phyloP scores from a whole-genome alignment of 2,113 vertebrate genomes.

The Xyliphius kryptos region DNA sequence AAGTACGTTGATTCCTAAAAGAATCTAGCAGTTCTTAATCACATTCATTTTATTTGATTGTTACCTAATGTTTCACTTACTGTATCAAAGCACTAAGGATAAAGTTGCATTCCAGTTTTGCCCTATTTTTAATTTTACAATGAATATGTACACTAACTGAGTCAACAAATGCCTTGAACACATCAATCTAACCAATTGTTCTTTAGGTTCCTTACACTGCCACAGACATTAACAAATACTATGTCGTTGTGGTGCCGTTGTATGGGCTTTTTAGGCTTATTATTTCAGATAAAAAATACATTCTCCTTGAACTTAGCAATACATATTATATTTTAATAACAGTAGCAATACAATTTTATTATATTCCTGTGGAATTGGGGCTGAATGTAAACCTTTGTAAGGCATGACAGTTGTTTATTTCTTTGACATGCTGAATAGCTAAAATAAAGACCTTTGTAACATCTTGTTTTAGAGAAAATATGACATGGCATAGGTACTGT shows the following conservation, averaged over 20 bases:
- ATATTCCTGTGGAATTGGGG: conserved; percentile 48
- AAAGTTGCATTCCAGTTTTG: conserved; percentile 8
- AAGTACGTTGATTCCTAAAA: not conserved
- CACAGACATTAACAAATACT: conserved; percentile 11
- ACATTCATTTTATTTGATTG: not conserved
- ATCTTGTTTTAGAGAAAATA: conserved; percentile 4
- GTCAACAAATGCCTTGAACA: conserved; percentile 8
- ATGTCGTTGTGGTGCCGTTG: conserved; percentile 13
- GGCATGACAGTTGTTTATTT: conserved; percentile 35
- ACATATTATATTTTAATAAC: conserved; percentile 26
- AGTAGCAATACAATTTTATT: conserved; percentile 30
- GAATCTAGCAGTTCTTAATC: not conserved
- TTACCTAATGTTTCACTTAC: conserved; percentile 5
- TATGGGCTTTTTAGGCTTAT: conserved; percentile 6
- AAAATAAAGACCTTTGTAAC: conserved; percentile 26
- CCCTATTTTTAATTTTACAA: not conserved
- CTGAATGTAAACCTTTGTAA: conserved; percentile 48
- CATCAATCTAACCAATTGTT: conserved; percentile 16
- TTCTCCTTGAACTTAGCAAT: conserved; percentile 8
- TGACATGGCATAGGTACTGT: not conserved
- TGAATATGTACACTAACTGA: not conserved
- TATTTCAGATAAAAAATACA: conserved; percentile 8
- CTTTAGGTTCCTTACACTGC: conserved; percentile 8
- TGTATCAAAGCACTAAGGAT: conserved; percentile 13
- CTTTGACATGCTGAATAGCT: conserved; percentile 22